These are phyloP conservation scores for Brachystomella parvula DNA, from an alignment of 1,140 invertebrate species.

Conservation along the genomic window DNA sequence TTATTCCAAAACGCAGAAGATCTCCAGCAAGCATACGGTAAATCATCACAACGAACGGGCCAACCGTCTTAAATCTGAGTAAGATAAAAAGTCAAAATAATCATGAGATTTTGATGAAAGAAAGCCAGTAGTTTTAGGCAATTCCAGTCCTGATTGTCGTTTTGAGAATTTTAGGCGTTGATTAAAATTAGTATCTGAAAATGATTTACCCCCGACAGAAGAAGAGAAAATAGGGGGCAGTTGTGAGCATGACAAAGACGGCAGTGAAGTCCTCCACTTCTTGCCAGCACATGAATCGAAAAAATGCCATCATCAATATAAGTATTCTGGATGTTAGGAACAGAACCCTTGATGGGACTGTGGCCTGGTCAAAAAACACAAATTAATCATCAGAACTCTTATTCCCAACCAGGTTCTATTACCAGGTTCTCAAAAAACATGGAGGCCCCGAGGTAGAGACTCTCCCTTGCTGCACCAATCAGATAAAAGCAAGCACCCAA, in stretches of 20 bases:
- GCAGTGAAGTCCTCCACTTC: slow-evolving; percentile 82
- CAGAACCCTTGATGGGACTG: slow-evolving; percentile 80
- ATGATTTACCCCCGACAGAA: slow-evolving; percentile 70
- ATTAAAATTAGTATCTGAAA: slow-evolving; percentile 15
- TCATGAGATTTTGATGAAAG: background rate
- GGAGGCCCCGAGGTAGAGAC: slow-evolving; percentile 69
- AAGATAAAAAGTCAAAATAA: background rate
- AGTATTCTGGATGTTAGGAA: slow-evolving; percentile 87
- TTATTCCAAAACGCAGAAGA: slow-evolving; percentile 85
- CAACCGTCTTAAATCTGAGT: slow-evolving; percentile 82
- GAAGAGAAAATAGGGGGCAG: slow-evolving; percentile 95
- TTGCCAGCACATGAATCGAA: slow-evolving; percentile 72
- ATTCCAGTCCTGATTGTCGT: no score
- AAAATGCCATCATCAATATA: slow-evolving; percentile 70
- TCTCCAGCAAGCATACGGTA: slow-evolving; percentile 97
- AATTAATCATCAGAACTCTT: background rate
- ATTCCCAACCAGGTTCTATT: slow-evolving; percentile 19
- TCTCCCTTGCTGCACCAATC: slow-evolving; percentile 68
- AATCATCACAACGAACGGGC: slow-evolving; percentile 98
- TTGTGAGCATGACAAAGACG: slow-evolving; percentile 58
- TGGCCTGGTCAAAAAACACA: slow-evolving; percentile 54
- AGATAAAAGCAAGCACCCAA: slow-evolving; percentile 71
- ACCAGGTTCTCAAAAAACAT: slow-evolving; percentile 90
- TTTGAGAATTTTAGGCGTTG: no score
- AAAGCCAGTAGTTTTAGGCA: background rate